Conservation (phyloP, 2,888 invertebrate genomes). For the Drosophila barbarae region DNA sequence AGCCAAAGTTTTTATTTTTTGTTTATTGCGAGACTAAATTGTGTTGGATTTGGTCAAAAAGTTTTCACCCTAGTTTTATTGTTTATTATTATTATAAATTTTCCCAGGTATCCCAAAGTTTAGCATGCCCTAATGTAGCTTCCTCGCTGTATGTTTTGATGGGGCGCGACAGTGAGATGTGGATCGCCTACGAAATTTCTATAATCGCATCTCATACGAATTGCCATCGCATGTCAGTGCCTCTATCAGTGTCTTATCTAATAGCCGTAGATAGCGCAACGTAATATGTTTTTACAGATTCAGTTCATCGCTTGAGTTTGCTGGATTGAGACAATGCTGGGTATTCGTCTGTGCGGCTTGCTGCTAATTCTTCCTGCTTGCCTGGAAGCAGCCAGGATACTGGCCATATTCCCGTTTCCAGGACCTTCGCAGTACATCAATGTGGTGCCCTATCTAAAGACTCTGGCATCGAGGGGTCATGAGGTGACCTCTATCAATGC, state of each 20-base stretch:
- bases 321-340: slow-evolving; percentile 29
- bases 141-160: not conserved
- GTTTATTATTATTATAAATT: not conserved
- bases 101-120: not conserved
- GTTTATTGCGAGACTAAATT: too few species aligned
- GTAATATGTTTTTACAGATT: slow-evolving; percentile 3
- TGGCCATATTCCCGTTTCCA: slow-evolving; percentile 69
- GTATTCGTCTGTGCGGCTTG: slow-evolving; percentile 10
- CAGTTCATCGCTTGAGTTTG: slow-evolving; percentile 37
- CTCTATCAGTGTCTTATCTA: slow-evolving; percentile 8
- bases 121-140: not conserved
- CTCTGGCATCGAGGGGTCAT: slow-evolving; percentile 77
- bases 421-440: slow-evolving; percentile 76
- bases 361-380: slow-evolving; percentile 32
- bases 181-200: slow-evolving; percentile 22
- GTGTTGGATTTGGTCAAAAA: too few species aligned
- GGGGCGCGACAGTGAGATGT: slow-evolving; percentile 19
- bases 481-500: slow-evolving; percentile 76
- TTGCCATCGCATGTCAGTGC: slow-evolving; percentile 49
- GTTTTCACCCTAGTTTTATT: too few species aligned
- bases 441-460: slow-evolving; percentile 69
- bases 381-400: slow-evolving; percentile 57
- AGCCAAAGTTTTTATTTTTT: too few species aligned
- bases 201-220: slow-evolving; percentile 18
- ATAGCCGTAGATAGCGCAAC: not conserved